Conservation (phyloP, 2,797 vertebrate genomes). For the Sphenodon punctatus region DNA sequence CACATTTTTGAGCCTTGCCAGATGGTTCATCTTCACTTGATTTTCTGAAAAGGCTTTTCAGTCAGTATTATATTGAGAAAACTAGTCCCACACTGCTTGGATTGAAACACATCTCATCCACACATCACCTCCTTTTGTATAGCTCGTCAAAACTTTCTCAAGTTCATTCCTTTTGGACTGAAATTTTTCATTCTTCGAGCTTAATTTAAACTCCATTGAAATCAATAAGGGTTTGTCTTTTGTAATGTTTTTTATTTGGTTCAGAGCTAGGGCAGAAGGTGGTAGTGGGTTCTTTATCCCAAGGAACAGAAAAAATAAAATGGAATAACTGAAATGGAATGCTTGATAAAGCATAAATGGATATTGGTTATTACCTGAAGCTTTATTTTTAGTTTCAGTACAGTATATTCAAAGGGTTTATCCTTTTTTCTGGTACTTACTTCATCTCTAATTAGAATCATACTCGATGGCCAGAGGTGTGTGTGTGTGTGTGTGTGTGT, state of each 20-base stretch:
- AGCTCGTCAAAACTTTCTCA: background rate
- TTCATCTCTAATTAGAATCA: too few relatives aligned
- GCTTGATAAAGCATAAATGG: too few relatives aligned
- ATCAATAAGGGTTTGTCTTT: background rate
- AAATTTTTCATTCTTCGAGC: background rate
- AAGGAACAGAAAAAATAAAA: too few relatives aligned
- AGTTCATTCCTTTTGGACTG: background rate
- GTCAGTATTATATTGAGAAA: background rate
- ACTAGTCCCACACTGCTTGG: background rate
- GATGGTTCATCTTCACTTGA: background rate
- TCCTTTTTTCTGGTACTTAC: too few relatives aligned
- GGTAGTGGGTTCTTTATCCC: too few relatives aligned
- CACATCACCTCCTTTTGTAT: background rate
- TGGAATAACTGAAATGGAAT: too few relatives aligned
- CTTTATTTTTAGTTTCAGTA: too few relatives aligned
- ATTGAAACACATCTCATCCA: background rate
- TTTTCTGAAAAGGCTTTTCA: constrained; percentile 7
- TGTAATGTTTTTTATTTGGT: background rate
- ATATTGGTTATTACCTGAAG: too few relatives aligned
- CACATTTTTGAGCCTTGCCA: background rate
- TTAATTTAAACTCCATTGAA: background rate
- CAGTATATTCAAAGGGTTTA: too few relatives aligned
- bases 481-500: too few relatives aligned
- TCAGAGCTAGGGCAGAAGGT: too few relatives aligned
- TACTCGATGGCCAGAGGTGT: too few relatives aligned